Base-by-base conservation (phyloP, 2,797 vertebrate species). In the Oreochromis grahami region DNA sequence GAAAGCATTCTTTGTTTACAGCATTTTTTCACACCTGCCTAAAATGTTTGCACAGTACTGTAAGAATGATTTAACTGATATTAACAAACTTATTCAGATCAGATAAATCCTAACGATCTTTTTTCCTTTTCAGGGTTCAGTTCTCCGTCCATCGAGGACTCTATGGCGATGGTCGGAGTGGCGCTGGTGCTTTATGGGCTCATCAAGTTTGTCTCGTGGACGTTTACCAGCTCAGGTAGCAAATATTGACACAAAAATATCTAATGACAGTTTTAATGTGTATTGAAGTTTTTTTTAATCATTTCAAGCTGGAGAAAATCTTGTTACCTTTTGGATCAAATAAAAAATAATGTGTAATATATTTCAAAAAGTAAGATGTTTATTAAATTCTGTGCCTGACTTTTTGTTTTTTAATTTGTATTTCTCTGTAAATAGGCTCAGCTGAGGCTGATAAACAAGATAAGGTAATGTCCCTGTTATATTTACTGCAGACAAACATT, bases 101-200 rank as follows among this genome's bases (percentile, higher is more conserved):
- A 68, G 7, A 78, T 21, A 1, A 41, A 55, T 14, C 11, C 2
- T 19, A 4, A 77, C 8, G 4, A 50, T 4, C 19, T 8, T 32
- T 76, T 53, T 83, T 50, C 5, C 34, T 29, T 29, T 19, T 43
- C 90, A 98, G 98, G 96, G n/a, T 91, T 95, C 24, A 94, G 95
- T 0, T 77, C 93, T 43, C 97, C 97, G 1, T 95, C 97, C 17
- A 90, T 97, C 1, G 97, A 98, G 78, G 98, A 98, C 53, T 94
- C 95, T 0, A 95, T 97, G 88, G 97, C 96, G 2, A 97, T 98
- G 94, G 96, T 98, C n/a, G 95, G 97, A 4, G 96, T 97, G 17
- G 97, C 97, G 0, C 94, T 98, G 2, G 84, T 96, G 32, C 95
- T 98, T 51, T 97, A 98, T 0, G 97, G 97, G 4, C 84, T 97